A percentile compares a stretch with the other conserved stretches of the same genome.
Conservation (phyloP, 92 coral and sea anemone species). For the Metridium senile region DNA sequence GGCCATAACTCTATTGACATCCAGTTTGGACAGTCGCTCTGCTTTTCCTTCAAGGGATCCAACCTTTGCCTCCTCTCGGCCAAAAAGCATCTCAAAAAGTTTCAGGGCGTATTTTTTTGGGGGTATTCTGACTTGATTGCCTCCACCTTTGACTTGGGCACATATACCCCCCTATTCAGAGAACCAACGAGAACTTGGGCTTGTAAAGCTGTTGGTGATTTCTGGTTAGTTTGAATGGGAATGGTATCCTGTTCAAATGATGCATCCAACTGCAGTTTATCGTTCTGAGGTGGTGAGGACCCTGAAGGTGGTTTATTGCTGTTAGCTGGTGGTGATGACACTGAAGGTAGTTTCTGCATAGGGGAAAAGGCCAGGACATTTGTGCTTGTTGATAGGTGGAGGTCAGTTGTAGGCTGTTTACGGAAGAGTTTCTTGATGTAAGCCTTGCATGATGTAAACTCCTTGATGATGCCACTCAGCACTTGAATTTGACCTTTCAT, state of each 20-base stretch:
- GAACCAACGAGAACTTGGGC: slow-evolving; percentile 22
- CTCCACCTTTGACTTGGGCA: slow-evolving; percentile 19
- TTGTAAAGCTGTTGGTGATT: background rate
- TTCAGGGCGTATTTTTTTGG: slow-evolving; percentile 37
- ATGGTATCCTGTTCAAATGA: background rate
- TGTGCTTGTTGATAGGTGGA: background rate
- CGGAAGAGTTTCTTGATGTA: background rate
- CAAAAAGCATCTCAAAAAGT: slow-evolving; percentile 40
- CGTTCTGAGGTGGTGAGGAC: too few species aligned
- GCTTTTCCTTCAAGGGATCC: slow-evolving; percentile 41
- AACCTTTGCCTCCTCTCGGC: slow-evolving; percentile 26
- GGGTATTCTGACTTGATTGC: slow-evolving; percentile 16
- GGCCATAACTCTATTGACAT: slow-evolving; percentile 32
- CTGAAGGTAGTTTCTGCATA: background rate
- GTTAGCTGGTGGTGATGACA: background rate
- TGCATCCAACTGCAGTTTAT: too few species aligned
- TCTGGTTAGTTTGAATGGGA: background rate
- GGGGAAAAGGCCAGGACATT: background rate
- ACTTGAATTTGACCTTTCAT: slow-evolving; percentile 7
- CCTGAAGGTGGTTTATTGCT: background rate
- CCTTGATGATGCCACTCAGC: slow-evolving; percentile 6
- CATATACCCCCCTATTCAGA: slow-evolving; percentile 31
- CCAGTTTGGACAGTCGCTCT: slow-evolving; percentile 25
- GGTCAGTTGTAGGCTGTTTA: background rate
- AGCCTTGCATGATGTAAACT: slow-evolving; percentile 8